phyloP scores from a whole-genome alignment of 2,797 vertebrate genomes.

The Myotis vivesi region DNA sequence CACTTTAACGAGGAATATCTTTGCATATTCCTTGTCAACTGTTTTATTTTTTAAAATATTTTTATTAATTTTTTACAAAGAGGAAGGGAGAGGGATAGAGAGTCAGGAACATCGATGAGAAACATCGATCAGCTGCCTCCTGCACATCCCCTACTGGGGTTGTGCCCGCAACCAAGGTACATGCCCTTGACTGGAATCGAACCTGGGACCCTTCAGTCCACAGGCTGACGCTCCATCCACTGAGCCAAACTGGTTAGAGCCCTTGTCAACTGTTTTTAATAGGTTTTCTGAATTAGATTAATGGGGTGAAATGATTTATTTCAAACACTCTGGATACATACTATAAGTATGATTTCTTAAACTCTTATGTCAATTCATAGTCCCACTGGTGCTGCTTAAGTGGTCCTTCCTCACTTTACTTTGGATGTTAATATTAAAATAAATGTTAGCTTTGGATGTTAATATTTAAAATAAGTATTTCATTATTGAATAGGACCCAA shows the following conservation, averaged over 20 bases:
- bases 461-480: slow-evolving; percentile 19
- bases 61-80: too few species aligned
- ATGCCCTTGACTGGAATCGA: too few species aligned
- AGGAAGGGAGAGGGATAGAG: too few species aligned
- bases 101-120: too few species aligned
- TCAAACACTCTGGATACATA: neutral
- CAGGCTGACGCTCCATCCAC: too few species aligned
- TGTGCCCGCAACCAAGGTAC: too few species aligned
- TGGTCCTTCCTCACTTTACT: neutral
- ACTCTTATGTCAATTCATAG: neutral
- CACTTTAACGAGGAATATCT: neutral
- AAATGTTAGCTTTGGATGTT: neutral
- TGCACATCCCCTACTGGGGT: too few species aligned
- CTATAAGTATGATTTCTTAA: neutral
- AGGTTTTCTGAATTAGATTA: slow-evolving; percentile 38
- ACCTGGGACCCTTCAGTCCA: too few species aligned
- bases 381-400: neutral
- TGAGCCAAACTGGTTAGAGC: neutral
- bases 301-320: neutral
- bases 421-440: neutral
- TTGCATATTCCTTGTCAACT: neutral
- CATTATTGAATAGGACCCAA: neutral
- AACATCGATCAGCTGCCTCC: too few species aligned
- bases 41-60: neutral
- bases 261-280: neutral